These are phyloP conservation scores for Psilopogon haemacephalus DNA, from an alignment of 2,113 vertebrate genomes.

Conservation along the genomic window DNA sequence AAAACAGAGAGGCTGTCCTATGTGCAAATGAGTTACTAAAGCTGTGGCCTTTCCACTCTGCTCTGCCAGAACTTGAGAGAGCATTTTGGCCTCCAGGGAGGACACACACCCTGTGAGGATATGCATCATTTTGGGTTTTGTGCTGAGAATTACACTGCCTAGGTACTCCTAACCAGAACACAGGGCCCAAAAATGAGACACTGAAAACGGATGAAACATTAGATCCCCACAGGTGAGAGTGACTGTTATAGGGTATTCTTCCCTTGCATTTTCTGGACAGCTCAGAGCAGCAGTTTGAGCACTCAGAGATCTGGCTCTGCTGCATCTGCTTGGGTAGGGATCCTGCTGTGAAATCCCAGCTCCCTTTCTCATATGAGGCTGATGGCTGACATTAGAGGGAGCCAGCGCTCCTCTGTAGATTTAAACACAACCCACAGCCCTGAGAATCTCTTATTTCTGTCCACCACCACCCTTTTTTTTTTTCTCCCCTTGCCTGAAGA, in stretches of 20 bases:
- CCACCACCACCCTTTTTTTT: neutral
- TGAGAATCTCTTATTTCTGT: too few species aligned
- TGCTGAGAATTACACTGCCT: neutral
- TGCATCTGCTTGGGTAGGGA: neutral
- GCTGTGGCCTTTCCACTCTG: neutral
- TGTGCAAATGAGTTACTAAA: neutral
- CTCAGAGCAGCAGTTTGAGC: neutral
- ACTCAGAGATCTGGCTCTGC: neutral
- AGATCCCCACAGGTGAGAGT: neutral
- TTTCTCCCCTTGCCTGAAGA: neutral
- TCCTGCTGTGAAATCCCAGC: neutral
- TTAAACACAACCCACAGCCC: neutral
- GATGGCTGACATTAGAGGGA: neutral
- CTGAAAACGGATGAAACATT: neutral
- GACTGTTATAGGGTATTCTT: neutral
- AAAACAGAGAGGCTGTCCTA: neutral
- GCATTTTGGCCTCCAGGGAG: neutral
- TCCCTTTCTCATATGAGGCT: neutral
- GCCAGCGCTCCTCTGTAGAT: neutral
- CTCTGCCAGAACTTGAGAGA: neutral
- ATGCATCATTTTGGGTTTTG: neutral
- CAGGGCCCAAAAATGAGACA: neutral
- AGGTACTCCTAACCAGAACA: neutral
- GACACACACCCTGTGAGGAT: fast-evolving
- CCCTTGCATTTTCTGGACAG: neutral